phyloP scores from a whole-genome alignment of 2,797 vertebrate genomes.

The Melanotaenia boesemani region DNA sequence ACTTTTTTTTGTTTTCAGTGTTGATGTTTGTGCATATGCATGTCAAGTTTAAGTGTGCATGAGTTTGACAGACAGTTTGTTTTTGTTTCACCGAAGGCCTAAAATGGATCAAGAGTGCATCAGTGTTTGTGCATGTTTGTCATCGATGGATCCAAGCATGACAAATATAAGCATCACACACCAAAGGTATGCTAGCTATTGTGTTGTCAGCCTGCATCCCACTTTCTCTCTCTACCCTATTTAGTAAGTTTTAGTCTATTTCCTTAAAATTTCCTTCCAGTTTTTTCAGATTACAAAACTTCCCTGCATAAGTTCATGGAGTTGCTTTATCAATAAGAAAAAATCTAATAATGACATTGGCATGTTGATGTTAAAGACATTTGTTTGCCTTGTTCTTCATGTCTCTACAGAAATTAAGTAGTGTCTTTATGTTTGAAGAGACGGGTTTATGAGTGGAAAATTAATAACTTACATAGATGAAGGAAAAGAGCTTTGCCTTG shows the following conservation, averaged over 20 bases:
- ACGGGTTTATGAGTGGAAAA: too few species aligned
- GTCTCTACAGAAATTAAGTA: too few species aligned
- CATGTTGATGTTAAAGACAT: too few species aligned
- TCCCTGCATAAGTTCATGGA: too few species aligned
- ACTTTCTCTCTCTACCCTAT: background rate
- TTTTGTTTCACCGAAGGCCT: slow-evolving; percentile 19
- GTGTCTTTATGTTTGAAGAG: too few species aligned
- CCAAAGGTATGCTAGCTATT: background rate
- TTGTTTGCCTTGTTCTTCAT: too few species aligned
- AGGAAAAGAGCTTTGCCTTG: too few species aligned
- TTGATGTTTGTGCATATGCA: slow-evolving; percentile 29
- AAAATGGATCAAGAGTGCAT: slow-evolving; percentile 17
- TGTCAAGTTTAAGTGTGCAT: slow-evolving; percentile 37
- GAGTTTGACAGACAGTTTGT: slow-evolving; percentile 15
- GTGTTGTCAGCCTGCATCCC: background rate
- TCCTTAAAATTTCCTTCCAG: background rate
- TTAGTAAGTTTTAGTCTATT: background rate
- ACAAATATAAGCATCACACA: slow-evolving; percentile 8
- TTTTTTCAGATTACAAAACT: background rate
- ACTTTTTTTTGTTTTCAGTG: slow-evolving; percentile 3
- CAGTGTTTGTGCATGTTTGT: slow-evolving; percentile 18
- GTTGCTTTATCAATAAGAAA: too few species aligned
- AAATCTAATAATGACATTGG: too few species aligned
- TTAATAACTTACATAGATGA: too few species aligned
- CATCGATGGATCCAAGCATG: slow-evolving; percentile 16